Evolutionary conservation across 2,797 vertebrate species (phyloP), one percentile per base, ranked within the genome.

Genomic region (Ataeniobius toweri): DNA sequence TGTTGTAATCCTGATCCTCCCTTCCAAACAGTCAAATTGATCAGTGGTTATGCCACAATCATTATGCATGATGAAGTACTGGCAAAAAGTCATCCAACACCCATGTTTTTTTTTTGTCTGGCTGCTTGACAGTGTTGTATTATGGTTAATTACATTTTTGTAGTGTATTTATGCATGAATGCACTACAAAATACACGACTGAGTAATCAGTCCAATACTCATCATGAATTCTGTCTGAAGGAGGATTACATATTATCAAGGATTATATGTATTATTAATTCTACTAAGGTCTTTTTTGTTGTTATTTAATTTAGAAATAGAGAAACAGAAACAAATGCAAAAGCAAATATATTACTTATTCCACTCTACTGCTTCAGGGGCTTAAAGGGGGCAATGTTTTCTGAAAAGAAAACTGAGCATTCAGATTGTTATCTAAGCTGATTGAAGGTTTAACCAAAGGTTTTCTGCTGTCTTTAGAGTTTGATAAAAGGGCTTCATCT

Each of bases 1-100:
- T 89, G 85, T 83, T 83, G 79, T 84, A 86, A 85, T 84, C 80
- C 75, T 85, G 79, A 79, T 86, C 85, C 73, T 59, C 44, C 1
- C 50, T 88, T 80, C 73, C 39, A 24, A 79, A 56, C 77, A 81
- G 68, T 80, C 71, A 85, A 85, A 84, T 3, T 65, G 22, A 74
- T 75, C 58, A 41, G 36, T 50, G 73, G 73, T 79, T 85, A 26
- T 76, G 46, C 79, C 83, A 56, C 7, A 48, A 53, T 65, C 36
- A 74, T 87, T 82, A 80, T 14, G 14, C 36, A 26, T 86, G 63
- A 81, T 74, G 75, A 86, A 82, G 82, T 59, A 3, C 26, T 67
- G 76, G 55, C 58, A 46, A 55, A 20, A 61, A 20, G 8, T 44
- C 22, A 13, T 69, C n/a, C 13, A 69, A 41, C 39, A 28, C 44